Base-by-base conservation (phyloP, 1,140 invertebrate genomes). In the Tribolium castaneum region DNA sequence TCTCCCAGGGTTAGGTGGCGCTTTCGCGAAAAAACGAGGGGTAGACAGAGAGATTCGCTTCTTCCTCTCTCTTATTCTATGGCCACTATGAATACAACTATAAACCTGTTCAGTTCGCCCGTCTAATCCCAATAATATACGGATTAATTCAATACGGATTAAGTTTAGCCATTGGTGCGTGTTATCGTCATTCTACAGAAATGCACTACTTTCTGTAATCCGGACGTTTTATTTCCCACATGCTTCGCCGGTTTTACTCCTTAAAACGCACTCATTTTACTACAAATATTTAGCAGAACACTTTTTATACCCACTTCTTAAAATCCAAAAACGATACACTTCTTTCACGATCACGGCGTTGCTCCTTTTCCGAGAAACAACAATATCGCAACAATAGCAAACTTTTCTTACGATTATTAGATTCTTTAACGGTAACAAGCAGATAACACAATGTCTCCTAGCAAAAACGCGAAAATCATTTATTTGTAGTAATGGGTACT, bases 111-210 rank as follows among this genome's bases (percentile, higher is more conserved):
- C 78, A 70, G 79, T 81, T 84, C 75, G 80, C 79, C 80, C 45
- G 77, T 62, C 54, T 85, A 84, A 85, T 84, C 84, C 79, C 70
- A 70, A 81, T 81, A 82, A 82, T 84, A 81, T 81, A 80, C 77
- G 80, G 82, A 83, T 84, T 84, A 84, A 84, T 83, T 80, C 78
- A 70, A 72, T 77, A 74, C 75, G 82, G 84, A 83, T 84, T 85
- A 83, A 82, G 79, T 80, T 82, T 83, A 81, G 81, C 81, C 76
- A 82, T 82, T 84, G 82, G 73, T 83, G 84, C 82, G 84, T 83
- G 84, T 85, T 85, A 84, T 85, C 84, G 75, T 62, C 50, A 49
- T 79, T 81, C 75, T 81, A 80, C 84, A 85, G 83, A 79, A 83
- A 79, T 80, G 80, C 70, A 78, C 70, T 73, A 73, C 45, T 73